Base-by-base conservation (phyloP, 2,888 invertebrate species). In the Steinernema hermaphroditum region DNA sequence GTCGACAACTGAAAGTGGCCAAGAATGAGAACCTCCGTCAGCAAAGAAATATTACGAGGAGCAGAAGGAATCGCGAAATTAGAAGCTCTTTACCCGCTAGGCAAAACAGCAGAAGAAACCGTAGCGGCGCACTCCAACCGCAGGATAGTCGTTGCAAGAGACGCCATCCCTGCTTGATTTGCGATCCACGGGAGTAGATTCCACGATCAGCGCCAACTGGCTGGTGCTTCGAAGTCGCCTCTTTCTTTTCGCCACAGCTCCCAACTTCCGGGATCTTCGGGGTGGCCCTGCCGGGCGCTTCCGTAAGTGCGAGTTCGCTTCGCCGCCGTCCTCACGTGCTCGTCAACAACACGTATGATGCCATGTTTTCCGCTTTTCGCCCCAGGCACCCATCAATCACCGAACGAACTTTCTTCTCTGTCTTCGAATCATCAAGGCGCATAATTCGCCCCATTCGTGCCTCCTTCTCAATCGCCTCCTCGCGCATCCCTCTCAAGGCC, bases 401-500 rank as follows among this genome's bases (percentile, higher is more conserved):
- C 32, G 27, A 24, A 12, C 2, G 27, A 62, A 62, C 62, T 62
- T 62, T 19, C 62, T 62, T 62, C 29, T 46, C n/a, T 19, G 46
- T 46, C 46, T 19, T 46, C 22, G 22, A 46, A 6, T 46, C 46
- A 46, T 19, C 46, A 16, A 16, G 22, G 22, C 46, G 46, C 46
- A 46, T 46, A 46, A 46, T 46, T 46, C 46, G 46, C n/a, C 46
- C 46, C 32, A 62, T 54, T 54, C 54, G 46, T 54, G 54, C 62
- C 62, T 62, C 62, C 62, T 62, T 62, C 29, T 8, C 62, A 19
- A 14, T 24, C 32, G 62, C 29, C 62, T 62, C 62, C 32, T 32
- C 29, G 62, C 62, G 62, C 62, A 62, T 62, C 32, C 54, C n/a
- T 62, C 62, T 62, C 62, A 62, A 62, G 62, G 62, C 62, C 62